Evolutionary conservation across 2,113 vertebrate species (phyloP).

Genomic region (Festucalex cinctus): DNA sequence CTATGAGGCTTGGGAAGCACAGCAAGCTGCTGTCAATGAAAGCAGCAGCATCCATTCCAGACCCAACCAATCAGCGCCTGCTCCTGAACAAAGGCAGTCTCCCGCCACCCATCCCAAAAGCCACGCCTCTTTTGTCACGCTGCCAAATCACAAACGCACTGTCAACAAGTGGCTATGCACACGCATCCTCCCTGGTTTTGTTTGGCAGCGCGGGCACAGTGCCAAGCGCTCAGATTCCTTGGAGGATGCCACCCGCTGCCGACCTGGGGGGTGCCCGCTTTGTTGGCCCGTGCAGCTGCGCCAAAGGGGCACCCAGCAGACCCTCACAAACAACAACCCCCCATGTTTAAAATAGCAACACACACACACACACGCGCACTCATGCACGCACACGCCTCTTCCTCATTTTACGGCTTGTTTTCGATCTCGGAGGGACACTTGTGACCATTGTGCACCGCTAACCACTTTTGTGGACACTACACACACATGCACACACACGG

Average conservation of each 20-base stretch:
- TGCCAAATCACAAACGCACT: constrained; percentile 33
- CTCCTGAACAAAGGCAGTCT: constrained; percentile 53
- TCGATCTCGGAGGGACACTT: constrained; percentile 47
- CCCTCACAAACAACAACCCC: constrained; percentile 44
- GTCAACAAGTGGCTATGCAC: constrained; percentile 73
- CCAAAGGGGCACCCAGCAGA: constrained; percentile 16
- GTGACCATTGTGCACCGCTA: constrained; percentile 33
- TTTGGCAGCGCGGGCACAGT: constrained; percentile 51
- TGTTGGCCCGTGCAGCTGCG: constrained; percentile 58
- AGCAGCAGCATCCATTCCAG: constrained; percentile 16
- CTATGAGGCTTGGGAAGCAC: not conserved
- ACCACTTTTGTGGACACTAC: constrained; percentile 1
- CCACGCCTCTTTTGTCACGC: constrained; percentile 27
- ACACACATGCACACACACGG: constrained; percentile 9
- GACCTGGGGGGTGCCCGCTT: constrained; percentile 52
- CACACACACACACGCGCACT: constrained; percentile 20
- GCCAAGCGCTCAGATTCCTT: constrained; percentile 66
- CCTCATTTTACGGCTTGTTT: constrained; percentile 62
- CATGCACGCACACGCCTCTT: constrained; percentile 24
- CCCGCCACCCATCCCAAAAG: constrained; percentile 40
- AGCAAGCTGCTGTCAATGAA: not conserved
- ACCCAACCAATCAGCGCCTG: constrained; percentile 34
- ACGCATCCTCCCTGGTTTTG: not conserved
- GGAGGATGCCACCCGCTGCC: constrained; percentile 52
- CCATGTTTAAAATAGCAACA: constrained; percentile 37